These are phyloP conservation scores for Novumbra hubbsi DNA, from an alignment of 2,797 vertebrate genomes.

Conservation along the genomic window DNA sequence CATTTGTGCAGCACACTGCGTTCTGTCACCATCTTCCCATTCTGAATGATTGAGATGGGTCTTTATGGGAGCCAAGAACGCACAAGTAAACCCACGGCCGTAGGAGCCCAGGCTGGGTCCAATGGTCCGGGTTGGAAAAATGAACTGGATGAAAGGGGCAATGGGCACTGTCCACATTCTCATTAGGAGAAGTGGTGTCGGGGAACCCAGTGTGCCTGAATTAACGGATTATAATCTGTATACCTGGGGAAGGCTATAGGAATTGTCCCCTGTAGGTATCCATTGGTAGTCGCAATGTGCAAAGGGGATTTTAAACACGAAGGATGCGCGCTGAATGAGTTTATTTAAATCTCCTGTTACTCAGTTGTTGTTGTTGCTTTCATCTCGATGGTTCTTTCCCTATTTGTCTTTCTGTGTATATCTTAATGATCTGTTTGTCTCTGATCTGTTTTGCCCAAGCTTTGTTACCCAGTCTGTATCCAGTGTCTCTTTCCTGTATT, in stretches of 20 bases:
- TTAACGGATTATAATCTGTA: too few relatives aligned
- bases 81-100: background rate
- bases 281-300: background rate
- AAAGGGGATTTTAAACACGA: background rate
- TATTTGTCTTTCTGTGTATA: background rate
- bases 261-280: background rate
- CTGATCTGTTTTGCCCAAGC: background rate
- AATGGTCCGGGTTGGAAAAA: background rate
- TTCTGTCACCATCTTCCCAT: background rate
- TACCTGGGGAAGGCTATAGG: too few relatives aligned
- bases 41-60: background rate
- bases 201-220: too few relatives aligned
- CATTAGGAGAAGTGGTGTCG: background rate
- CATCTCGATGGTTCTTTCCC: background rate
- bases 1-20: background rate
- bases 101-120: background rate
- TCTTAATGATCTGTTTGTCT: background rate
- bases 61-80: background rate
- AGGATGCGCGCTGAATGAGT: background rate
- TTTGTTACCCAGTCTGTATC: background rate
- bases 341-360: conserved; percentile 1
- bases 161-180: background rate
- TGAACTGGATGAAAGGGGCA: background rate
- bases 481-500: background rate
- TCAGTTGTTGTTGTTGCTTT: background rate